phyloP scores from a whole-genome alignment of 2,113 vertebrate species.

The Dryoscopus gambensis region DNA sequence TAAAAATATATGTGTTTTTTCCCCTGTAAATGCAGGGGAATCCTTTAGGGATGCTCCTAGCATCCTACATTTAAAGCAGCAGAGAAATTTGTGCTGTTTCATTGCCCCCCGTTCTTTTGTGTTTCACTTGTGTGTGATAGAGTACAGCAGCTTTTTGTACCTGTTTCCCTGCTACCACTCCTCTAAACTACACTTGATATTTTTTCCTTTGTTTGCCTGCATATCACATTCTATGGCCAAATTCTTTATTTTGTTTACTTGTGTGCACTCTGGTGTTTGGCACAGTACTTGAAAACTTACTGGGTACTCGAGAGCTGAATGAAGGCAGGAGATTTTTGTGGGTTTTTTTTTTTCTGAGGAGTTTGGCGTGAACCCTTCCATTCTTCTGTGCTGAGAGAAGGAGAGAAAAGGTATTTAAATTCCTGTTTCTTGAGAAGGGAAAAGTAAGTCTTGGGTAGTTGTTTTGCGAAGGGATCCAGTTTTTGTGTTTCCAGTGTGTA shows the following conservation, averaged over 20 bases:
- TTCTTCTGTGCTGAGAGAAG: neutral
- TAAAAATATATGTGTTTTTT: accelerated
- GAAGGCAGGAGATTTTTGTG: neutral
- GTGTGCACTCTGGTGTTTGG: neutral
- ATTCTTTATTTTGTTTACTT: neutral
- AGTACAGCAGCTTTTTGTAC: neutral
- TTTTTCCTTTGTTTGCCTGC: neutral
- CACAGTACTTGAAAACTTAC: neutral
- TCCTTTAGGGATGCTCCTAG: neutral
- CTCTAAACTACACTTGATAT: neutral
- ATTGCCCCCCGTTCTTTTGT: neutral
- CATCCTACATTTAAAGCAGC: neutral
- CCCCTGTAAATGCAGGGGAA: neutral
- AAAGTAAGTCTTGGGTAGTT: neutral
- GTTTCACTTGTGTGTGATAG: accelerated
- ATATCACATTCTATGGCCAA: neutral
- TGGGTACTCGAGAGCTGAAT: neutral
- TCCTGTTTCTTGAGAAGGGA: neutral
- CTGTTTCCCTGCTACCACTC: accelerated
- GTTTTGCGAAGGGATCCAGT: neutral
- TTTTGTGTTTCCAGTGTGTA: neutral
- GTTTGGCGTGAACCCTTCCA: accelerated
- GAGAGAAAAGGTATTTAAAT: neutral
- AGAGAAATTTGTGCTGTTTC: neutral
- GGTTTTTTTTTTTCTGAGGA: neutral